Conservation (phyloP, 2,113 vertebrate genomes). For the Corythaixoides concolor region DNA sequence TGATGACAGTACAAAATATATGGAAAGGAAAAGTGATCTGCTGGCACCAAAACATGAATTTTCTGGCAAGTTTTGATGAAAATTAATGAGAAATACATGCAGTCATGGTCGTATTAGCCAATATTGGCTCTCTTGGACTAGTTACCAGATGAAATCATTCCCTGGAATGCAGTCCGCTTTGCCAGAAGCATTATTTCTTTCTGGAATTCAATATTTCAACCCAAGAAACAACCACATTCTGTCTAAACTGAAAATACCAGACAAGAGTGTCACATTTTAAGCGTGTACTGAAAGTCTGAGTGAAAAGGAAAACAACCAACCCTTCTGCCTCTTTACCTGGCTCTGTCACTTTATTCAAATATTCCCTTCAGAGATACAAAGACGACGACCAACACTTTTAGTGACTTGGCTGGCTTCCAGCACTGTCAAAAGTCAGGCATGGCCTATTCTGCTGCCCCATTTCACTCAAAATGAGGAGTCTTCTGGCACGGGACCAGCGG, state of each 20-base stretch:
- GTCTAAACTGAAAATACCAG: conserved; percentile 42
- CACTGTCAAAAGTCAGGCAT: neutral
- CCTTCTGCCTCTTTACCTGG: neutral
- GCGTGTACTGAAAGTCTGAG: neutral
- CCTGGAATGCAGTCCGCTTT: conserved; percentile 46
- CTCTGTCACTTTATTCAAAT: neutral
- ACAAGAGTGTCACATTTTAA: conserved; percentile 33
- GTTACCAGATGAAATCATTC: conserved; percentile 41
- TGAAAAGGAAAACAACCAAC: conserved; percentile 7
- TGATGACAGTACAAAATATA: conserved; percentile 25
- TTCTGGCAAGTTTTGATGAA: conserved; percentile 35
- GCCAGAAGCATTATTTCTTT: conserved; percentile 55
- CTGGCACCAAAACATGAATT: conserved; percentile 2
- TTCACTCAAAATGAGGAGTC: neutral
- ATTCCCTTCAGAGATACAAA: neutral
- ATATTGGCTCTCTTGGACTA: conserved; percentile 23
- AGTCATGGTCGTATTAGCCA: conserved; percentile 16
- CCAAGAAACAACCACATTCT: conserved; percentile 14
- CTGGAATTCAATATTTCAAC: conserved; percentile 41
- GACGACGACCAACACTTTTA: neutral
- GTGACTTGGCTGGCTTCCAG: neutral
- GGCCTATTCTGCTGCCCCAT: neutral
- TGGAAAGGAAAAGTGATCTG: conserved; percentile 25
- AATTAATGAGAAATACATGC: conserved; percentile 59
- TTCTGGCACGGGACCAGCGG: neutral